Percentiles rank a stretch among this genome's conserved stretches.
These are phyloP conservation scores for Misgurnus anguillicaudatus DNA, from an alignment of 2,113 vertebrate species.

Conservation along the genomic window DNA sequence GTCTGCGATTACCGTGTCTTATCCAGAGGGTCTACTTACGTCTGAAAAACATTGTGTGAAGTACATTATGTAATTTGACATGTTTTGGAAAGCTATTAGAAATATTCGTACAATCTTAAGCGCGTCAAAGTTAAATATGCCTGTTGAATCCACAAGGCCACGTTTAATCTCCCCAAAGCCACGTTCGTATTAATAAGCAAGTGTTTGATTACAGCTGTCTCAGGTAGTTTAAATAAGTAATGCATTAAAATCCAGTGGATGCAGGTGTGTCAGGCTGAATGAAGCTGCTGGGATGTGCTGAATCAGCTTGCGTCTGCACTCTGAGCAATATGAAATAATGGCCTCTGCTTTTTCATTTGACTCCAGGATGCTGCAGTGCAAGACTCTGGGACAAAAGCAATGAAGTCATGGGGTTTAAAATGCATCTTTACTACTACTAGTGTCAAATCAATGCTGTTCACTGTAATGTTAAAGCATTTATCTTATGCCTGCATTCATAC, in stretches of 20 bases:
- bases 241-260: constrained; percentile 14
- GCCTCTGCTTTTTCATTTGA: neutral
- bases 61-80: neutral
- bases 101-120: neutral
- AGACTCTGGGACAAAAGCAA: constrained; percentile 9
- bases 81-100: neutral
- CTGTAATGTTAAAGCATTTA: too few species aligned
- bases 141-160: neutral
- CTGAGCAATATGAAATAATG: constrained; percentile 34
- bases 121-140: neutral
- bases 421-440: too few species aligned
- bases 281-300: constrained; percentile 21
- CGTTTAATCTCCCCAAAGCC: neutral
- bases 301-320: constrained; percentile 35
- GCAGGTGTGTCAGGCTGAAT: neutral
- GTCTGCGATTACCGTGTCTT: neutral
- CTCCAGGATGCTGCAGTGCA: neutral
- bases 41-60: neutral
- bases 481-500: too few species aligned
- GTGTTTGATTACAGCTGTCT: neutral
- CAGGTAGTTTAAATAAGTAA: neutral
- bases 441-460: too few species aligned
- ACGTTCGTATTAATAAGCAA: neutral
- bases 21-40: neutral
- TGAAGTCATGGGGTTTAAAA: constrained; percentile 35